Percentiles rank a stretch among this genome's conserved stretches.
Evolutionary conservation across 2,888 invertebrate species (phyloP).

Genomic region (Calliopum simillimum): DNA sequence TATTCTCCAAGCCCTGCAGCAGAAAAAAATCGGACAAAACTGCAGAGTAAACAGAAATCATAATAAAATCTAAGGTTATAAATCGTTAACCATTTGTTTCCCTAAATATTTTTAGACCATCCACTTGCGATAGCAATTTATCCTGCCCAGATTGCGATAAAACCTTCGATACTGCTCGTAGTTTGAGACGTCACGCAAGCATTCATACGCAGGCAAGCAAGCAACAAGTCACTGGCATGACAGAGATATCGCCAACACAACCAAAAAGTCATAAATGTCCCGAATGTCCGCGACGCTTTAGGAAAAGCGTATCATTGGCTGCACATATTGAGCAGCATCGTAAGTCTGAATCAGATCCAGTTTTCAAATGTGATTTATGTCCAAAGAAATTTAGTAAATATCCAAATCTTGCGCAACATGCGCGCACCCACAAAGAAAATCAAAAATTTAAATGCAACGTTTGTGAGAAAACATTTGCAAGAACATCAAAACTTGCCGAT

Average conservation of each 20-base stretch:
- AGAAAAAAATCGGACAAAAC: no score
- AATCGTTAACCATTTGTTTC: no score
- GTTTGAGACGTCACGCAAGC: slow-evolving; percentile 58
- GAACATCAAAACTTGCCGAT: slow-evolving; percentile 70
- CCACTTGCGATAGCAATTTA: no score
- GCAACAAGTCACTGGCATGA: slow-evolving; percentile 31
- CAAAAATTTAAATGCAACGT: slow-evolving; percentile 70
- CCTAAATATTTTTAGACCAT: no score
- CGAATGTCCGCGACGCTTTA: slow-evolving; percentile 70
- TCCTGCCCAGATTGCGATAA: slow-evolving; percentile 69
- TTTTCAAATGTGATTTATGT: slow-evolving; percentile 68
- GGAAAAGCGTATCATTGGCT: slow-evolving; percentile 69
- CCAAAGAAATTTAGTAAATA: slow-evolving; percentile 67
- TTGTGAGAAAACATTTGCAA: slow-evolving; percentile 71
- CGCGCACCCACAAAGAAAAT: slow-evolving; percentile 70
- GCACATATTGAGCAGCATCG: slow-evolving; percentile 65
- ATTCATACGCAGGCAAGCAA: slow-evolving; percentile 52
- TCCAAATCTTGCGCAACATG: slow-evolving; percentile 68
- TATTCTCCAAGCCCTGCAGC: no score
- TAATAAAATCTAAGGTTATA: no score
- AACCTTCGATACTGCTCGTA: slow-evolving; percentile 67
- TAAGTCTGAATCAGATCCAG: slow-evolving; percentile 33
- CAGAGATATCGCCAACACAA: slow-evolving; percentile 28
- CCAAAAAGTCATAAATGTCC: slow-evolving; percentile 66
- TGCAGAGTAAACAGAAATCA: no score